phyloP scores from a whole-genome alignment of 2,113 vertebrate genomes.

The Anseranas semipalmata region DNA sequence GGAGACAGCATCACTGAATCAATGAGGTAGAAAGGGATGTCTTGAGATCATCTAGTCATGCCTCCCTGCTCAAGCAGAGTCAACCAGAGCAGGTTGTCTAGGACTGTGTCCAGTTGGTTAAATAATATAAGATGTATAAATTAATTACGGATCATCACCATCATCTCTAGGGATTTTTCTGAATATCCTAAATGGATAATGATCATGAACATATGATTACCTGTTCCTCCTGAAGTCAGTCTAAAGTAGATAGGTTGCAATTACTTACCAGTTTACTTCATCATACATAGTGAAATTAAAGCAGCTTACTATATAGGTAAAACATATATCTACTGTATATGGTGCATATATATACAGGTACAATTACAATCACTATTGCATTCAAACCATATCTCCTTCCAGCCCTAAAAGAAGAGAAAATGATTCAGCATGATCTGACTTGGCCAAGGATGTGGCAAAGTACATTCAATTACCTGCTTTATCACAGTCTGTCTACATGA shows the following conservation, averaged over 20 bases:
- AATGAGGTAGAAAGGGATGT: neutral
- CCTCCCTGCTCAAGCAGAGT: fast-evolving
- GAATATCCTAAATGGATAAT: neutral
- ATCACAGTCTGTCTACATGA: neutral
- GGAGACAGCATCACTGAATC: neutral
- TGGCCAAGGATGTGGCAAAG: neutral
- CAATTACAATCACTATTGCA: neutral
- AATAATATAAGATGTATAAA: neutral
- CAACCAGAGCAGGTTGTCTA: neutral
- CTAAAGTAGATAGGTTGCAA: neutral
- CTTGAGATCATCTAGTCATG: neutral
- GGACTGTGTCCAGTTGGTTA: neutral
- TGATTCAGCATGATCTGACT: neutral
- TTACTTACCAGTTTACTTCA: neutral
- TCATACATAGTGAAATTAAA: neutral
- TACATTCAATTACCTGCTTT: neutral
- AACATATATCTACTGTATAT: fast-evolving
- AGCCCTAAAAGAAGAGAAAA: neutral
- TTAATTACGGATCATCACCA: neutral
- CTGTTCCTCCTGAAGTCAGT: neutral
- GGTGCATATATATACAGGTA: too few species aligned
- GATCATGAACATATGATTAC: neutral
- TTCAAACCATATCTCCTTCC: neutral
- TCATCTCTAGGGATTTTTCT: neutral
- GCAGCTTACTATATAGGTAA: neutral